These are phyloP conservation scores for Prenolepis imparis DNA, from an alignment of 2,888 invertebrate species.

Conservation along the genomic window DNA sequence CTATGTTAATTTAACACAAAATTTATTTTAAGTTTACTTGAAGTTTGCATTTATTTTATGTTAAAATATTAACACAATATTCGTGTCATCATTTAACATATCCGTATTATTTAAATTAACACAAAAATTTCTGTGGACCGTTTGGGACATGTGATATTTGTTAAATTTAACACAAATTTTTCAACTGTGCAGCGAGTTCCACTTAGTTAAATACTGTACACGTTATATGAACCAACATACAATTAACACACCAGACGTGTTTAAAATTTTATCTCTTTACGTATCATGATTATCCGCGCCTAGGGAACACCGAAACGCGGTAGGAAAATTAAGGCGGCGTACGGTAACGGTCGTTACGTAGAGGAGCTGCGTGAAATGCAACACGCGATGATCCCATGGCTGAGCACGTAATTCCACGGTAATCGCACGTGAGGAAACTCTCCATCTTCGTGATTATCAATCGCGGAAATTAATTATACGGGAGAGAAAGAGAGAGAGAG, in stretches of 20 bases:
- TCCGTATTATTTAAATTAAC: too few relatives aligned
- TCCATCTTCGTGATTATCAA: constrained; percentile 43
- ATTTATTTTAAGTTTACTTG: too few relatives aligned
- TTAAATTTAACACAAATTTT: too few relatives aligned
- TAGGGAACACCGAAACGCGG: constrained; percentile 15
- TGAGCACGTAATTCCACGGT: constrained; percentile 40
- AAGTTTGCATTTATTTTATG: too few relatives aligned
- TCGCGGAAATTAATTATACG: constrained; percentile 42
- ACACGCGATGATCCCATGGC: constrained; percentile 47
- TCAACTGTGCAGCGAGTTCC: too few relatives aligned
- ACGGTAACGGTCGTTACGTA: constrained; percentile 39
- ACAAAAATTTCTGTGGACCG: too few relatives aligned
- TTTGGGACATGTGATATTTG: too few relatives aligned
- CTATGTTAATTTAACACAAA: too few relatives aligned
- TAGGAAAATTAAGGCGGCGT: constrained; percentile 15
- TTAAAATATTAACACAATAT: too few relatives aligned
- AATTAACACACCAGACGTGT: constrained; percentile 2
- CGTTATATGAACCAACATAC: neutral
- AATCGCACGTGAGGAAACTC: constrained; percentile 47
- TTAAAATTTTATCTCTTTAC: constrained; percentile 25
- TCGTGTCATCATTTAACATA: too few relatives aligned
- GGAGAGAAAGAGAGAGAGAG: neutral
- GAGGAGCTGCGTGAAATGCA: constrained; percentile 39
- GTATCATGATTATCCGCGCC: neutral
- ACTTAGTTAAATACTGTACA: neutral